These are phyloP conservation scores for Tuta absoluta DNA, from an alignment of 2,888 invertebrate species.

Conservation along the genomic window DNA sequence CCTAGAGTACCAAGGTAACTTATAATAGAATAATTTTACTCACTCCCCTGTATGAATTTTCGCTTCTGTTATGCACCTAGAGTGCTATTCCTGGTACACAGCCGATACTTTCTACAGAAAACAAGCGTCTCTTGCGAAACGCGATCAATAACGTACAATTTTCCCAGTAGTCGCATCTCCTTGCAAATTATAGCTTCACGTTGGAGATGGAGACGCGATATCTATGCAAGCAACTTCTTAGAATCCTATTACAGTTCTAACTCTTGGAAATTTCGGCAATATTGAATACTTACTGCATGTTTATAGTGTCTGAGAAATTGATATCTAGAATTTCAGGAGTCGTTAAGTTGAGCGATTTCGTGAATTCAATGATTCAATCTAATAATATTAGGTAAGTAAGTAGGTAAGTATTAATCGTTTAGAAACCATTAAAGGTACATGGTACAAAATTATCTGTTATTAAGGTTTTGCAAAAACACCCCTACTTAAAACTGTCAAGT, in stretches of 20 bases:
- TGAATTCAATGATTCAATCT: too few species aligned
- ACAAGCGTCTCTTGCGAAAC: slow-evolving; percentile 13
- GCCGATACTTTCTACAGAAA: slow-evolving; percentile 21
- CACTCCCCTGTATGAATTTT: neutral
- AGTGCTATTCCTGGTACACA: slow-evolving; percentile 12
- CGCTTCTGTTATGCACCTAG: neutral
- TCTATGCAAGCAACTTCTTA: neutral
- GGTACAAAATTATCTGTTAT: too few species aligned
- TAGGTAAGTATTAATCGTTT: too few species aligned
- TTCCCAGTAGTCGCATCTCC: slow-evolving; percentile 20
- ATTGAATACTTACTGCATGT: neutral
- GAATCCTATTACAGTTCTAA: neutral
- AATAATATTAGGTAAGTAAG: too few species aligned
- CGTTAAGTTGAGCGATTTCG: neutral
- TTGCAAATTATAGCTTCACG: slow-evolving; percentile 20
- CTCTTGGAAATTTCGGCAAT: slow-evolving; percentile 10
- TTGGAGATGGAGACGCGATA: slow-evolving; percentile 13
- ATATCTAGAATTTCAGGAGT: neutral
- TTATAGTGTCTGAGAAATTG: neutral
- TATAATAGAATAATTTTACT: neutral
- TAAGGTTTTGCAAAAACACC: too few species aligned
- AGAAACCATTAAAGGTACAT: too few species aligned
- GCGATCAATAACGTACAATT: slow-evolving; percentile 21
- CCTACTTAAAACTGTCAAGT: too few species aligned
- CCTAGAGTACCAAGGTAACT: too few species aligned